Base-by-base conservation (phyloP, 2,113 vertebrate genomes). In the Lagenorhynchus albirostris region DNA sequence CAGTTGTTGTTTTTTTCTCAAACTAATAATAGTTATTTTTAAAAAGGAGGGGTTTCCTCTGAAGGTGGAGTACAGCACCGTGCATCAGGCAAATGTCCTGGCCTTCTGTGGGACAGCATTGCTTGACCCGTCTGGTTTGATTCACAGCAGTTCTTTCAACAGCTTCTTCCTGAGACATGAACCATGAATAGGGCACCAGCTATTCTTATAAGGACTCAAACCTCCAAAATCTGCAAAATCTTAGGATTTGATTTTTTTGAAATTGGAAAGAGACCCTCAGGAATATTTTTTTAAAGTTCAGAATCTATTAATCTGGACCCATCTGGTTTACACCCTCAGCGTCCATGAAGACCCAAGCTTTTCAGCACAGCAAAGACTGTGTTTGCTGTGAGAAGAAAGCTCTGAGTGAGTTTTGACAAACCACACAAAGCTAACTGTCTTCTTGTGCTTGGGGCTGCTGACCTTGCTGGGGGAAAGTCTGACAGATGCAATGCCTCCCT, bases 41-140 rank as follows among this genome's bases (percentile, higher is more conserved):
- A 21, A 50, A 71, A 26, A 4, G 50, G 9, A 15, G 15, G 25
- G 29, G 6, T 58, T 94, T 87, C 33, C 44, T 94, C 81, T 91
- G 68, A 88, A 73, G 73, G 29, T 33, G 33, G 81, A 67, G 36
- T 96, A 96, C 65, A 97, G 96, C 84, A 94, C 87, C 97, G 74
- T 76, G 70, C 80, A 26, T 76, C 73, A 77, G 55, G 20, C 76
- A 60, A 58, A 82, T 74, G 77, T 79, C 50, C 14, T 67, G 79
- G 70, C 31, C 83, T 93, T 79, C 50, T 44, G 44, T 65, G 55
- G 55, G n/a, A 53, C 8, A 92, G 38, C 1, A 9, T 53, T 77
- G 25, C 47, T n/a, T 4, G 29, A 29, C 17, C 31, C 26, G 29
- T 31, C 68, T 38, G 53, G 21, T 82, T 67, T 67, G 67, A 76